A percentile compares a stretch with the other conserved stretches of the same genome.
Conservation (phyloP, 2,888 invertebrate genomes). For the Athalia circularis region DNA sequence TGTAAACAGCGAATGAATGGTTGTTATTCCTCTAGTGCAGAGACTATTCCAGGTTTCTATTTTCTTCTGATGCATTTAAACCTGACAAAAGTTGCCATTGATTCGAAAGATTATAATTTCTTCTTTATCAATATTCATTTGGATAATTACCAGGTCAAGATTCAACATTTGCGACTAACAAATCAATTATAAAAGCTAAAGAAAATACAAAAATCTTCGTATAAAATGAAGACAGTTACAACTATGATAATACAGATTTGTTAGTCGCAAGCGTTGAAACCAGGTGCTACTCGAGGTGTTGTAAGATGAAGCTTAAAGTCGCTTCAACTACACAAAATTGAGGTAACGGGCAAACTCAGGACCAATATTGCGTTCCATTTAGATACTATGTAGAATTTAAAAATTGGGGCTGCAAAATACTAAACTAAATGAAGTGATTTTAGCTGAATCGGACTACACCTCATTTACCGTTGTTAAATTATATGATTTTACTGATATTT, state of each 20-base stretch:
- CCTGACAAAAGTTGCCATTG: constrained; percentile 6
- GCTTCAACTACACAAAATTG: constrained; percentile 34
- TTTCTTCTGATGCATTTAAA: constrained; percentile 17
- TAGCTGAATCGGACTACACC: background rate
- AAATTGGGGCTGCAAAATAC: constrained; percentile 33
- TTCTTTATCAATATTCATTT: constrained; percentile 18
- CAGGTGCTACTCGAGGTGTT: constrained; percentile 24
- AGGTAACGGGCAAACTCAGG: constrained; percentile 18
- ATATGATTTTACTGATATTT: constrained; percentile 16
- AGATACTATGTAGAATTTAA: constrained; percentile 26
- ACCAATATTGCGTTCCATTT: constrained; percentile 35
- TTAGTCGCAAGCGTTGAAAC: background rate
- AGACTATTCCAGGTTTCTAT: constrained; percentile 19
- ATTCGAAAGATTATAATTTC: constrained; percentile 28
- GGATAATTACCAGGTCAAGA: background rate
- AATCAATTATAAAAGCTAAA: background rate
- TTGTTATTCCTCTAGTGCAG: constrained; percentile 9
- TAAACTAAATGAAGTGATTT: constrained; percentile 16
- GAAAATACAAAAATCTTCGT: background rate
- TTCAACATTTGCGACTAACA: constrained; percentile 26
- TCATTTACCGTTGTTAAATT: constrained; percentile 7
- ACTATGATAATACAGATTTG: constrained; percentile 2
- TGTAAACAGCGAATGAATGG: constrained; percentile 20
- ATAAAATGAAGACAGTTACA: background rate
- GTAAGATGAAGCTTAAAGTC: constrained; percentile 3